Conservation (phyloP, 2,888 invertebrate species). For the Aromia moschata region DNA sequence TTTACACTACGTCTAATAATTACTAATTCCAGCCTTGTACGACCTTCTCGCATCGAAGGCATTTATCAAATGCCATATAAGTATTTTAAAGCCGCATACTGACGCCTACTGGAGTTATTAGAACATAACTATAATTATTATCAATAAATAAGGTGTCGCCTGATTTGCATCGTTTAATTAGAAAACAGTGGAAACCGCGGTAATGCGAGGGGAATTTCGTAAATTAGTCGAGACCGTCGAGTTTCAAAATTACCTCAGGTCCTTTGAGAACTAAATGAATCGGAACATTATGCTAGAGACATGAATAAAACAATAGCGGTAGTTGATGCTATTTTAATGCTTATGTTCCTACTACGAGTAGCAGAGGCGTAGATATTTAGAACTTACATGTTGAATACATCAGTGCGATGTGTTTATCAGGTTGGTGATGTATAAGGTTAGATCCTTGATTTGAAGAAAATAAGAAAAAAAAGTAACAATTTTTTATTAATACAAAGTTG, state of each 20-base stretch:
- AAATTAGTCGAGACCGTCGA: neutral
- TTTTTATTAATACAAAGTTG: too few relatives aligned
- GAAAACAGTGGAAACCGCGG: neutral
- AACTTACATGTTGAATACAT: too few relatives aligned
- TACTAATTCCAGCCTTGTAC: neutral
- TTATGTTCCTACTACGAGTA: neutral
- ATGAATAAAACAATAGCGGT: neutral
- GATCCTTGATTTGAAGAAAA: too few relatives aligned
- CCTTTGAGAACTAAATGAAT: neutral
- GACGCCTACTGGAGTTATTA: neutral
- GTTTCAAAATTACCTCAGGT: neutral
- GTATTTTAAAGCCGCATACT: neutral
- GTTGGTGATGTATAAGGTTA: too few relatives aligned
- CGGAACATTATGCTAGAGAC: neutral
- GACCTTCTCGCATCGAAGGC: neutral
- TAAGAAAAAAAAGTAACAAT: too few relatives aligned
- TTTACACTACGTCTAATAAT: neutral
- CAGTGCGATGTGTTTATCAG: too few relatives aligned
- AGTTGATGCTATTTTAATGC: neutral
- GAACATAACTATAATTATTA: neutral
- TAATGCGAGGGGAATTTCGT: neutral
- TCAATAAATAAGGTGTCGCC: neutral
- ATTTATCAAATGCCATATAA: neutral
- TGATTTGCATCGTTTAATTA: neutral
- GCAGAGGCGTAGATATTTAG: neutral